A percentile compares a stretch with the other conserved stretches of the same genome.
Conservation (phyloP, 2,888 invertebrate species). For the Bombylius major region DNA sequence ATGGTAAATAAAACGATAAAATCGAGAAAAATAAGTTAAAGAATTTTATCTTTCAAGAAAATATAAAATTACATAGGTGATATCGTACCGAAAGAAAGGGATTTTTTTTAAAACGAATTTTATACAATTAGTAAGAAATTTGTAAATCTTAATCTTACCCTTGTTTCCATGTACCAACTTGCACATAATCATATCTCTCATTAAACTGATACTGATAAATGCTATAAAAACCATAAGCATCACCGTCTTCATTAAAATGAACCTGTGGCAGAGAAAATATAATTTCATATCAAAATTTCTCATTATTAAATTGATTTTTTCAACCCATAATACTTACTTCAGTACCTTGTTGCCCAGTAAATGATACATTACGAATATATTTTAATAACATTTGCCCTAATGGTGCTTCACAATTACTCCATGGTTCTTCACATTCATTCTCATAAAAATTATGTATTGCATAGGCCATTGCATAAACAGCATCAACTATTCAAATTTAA, state of each 20-base stretch:
- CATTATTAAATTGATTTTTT: too few species aligned
- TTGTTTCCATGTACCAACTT: slow-evolving; percentile 47
- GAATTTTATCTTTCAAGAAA: too few species aligned
- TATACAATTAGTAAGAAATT: too few species aligned
- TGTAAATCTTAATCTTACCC: slow-evolving; percentile 29
- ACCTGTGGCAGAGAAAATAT: slow-evolving; percentile 5
- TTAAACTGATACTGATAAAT: slow-evolving; percentile 53
- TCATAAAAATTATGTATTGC: slow-evolving; percentile 50
- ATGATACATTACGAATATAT: slow-evolving; percentile 49
- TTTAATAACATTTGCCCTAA: slow-evolving; percentile 45
- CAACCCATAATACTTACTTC: slow-evolving; percentile 18
- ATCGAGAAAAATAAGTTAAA: not conserved
- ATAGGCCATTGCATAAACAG: slow-evolving; percentile 63
- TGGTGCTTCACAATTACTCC: slow-evolving; percentile 37
- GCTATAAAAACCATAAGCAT: slow-evolving; percentile 55
- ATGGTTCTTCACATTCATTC: slow-evolving; percentile 41
- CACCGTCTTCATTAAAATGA: slow-evolving; percentile 50
- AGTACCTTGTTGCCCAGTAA: slow-evolving; percentile 36
- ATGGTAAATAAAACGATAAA: not conserved
- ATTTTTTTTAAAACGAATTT: too few species aligned
- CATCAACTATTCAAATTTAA: slow-evolving; percentile 43
- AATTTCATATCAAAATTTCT: too few species aligned
- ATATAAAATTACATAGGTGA: too few species aligned
- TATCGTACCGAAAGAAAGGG: too few species aligned
- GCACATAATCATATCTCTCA: slow-evolving; percentile 44